Base-by-base conservation (phyloP, 1,140 invertebrate species). In the Calephelis nemesis region DNA sequence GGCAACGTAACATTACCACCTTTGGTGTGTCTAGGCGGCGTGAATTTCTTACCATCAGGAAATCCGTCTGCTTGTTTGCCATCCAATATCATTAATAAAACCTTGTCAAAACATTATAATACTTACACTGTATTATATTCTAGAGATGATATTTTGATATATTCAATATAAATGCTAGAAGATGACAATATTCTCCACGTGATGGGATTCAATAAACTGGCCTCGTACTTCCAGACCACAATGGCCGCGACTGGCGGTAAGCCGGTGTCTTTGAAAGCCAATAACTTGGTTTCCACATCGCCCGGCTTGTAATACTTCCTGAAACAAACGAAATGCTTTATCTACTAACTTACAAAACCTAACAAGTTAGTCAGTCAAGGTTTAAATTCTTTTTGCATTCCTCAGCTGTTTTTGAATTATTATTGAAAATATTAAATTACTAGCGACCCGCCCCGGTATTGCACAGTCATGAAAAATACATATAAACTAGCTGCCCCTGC, bases 151-250 rank as follows among this genome's bases (percentile, higher is more conserved):
- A 97, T 87, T 15, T 93, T 93, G n/a, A 97, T 82, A 60, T 94
- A 95, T 45, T 95, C 94, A 42, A 97, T 86, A 74, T 95, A 96
- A 48, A 96, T 94, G 65, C 94, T 93, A 0, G 96, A 95, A 13
- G 94, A 94, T 65, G 95, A 93, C 8, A 97, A 85, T 6, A 97
- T 84, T 67, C 96, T 92, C 96, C 96, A 97, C 0, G 96, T 97
- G 49, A 97, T 93, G 0, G 96, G 96, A 86, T 97, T 97, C 69
- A 97, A 93, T 8, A 96, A 79, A 65, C 94, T 96, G 1, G 95
- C 95, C 69, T 95, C 94, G 73, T 96, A 96, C 74, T 95, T 94
- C 96, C 96, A 97, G 73, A 95, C 93, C 1, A 97, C 93, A 70
- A 95, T 93, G 0, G 95, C 94, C 7, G 94, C 93, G 11, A 86